phyloP scores from a whole-genome alignment of 2,113 vertebrate genomes.

The Sylvicapra grimmia region DNA sequence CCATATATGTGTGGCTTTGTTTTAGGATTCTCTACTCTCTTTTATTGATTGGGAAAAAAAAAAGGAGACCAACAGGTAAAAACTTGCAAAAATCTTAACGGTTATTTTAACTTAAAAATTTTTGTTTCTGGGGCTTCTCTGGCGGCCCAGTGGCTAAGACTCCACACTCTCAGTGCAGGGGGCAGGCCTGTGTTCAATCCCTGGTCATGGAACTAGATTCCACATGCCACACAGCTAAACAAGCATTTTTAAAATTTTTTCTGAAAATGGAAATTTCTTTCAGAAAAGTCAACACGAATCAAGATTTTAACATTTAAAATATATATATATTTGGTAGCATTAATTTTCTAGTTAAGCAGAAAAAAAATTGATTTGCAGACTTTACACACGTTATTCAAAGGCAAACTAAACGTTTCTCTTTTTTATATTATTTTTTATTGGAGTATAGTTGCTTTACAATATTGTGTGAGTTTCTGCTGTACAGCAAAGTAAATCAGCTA shows the following conservation, averaged over 20 bases:
- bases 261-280: conserved; percentile 13
- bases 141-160: neutral
- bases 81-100: neutral
- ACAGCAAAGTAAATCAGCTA: neutral
- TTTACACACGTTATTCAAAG: neutral
- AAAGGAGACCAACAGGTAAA: neutral
- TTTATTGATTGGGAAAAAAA: neutral
- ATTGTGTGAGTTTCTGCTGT: neutral
- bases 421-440: neutral
- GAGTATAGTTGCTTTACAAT: neutral
- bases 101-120: neutral
- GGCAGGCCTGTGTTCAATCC: fast-evolving
- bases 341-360: neutral
- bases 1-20: neutral
- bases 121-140: neutral
- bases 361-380: neutral
- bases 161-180: neutral
- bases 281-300: neutral
- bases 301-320: neutral
- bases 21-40: neutral
- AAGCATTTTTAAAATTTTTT: neutral
- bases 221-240: neutral
- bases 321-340: neutral
- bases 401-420: neutral
- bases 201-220: neutral